Percentiles rank a stretch among this genome's conserved stretches.
These are phyloP conservation scores for Zootoca vivipara DNA, from an alignment of 2,113 vertebrate genomes.

Conservation along the genomic window DNA sequence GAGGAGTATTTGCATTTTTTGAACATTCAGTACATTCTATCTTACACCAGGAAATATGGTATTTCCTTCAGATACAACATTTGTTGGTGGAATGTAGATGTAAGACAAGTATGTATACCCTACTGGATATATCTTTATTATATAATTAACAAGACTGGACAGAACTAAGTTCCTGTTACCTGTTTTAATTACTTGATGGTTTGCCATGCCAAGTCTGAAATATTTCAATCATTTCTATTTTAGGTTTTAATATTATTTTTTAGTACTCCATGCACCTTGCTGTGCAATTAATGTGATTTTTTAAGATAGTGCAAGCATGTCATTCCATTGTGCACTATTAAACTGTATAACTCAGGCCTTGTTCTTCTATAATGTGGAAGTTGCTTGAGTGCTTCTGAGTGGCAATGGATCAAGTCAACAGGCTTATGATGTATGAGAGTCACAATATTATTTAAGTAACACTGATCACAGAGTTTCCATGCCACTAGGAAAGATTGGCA, in stretches of 20 bases:
- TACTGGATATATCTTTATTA: not conserved
- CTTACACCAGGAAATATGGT: not conserved
- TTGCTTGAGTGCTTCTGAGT: not conserved
- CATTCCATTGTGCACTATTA: not conserved
- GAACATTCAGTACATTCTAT: not conserved
- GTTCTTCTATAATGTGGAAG: not conserved
- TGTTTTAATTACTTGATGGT: not conserved
- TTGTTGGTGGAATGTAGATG: not conserved
- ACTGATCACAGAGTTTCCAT: not conserved
- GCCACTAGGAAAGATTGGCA: too few relatives aligned
- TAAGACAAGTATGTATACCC: not conserved
- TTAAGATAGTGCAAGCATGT: not conserved
- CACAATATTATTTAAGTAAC: not conserved
- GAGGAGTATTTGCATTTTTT: not conserved
- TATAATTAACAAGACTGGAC: not conserved
- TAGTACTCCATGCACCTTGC: not conserved
- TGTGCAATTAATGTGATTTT: not conserved
- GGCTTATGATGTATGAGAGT: not conserved
- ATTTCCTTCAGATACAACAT: not conserved
- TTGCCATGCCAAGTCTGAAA: not conserved
- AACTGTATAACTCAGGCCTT: not conserved
- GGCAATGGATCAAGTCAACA: not conserved
- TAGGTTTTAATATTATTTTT: not conserved
- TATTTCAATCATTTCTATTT: not conserved
- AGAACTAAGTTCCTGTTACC: not conserved